A percentile compares a stretch with the other conserved stretches of the same genome.
Conservation (phyloP, 1,140 invertebrate genomes). For the Antheraea mylitta region DNA sequence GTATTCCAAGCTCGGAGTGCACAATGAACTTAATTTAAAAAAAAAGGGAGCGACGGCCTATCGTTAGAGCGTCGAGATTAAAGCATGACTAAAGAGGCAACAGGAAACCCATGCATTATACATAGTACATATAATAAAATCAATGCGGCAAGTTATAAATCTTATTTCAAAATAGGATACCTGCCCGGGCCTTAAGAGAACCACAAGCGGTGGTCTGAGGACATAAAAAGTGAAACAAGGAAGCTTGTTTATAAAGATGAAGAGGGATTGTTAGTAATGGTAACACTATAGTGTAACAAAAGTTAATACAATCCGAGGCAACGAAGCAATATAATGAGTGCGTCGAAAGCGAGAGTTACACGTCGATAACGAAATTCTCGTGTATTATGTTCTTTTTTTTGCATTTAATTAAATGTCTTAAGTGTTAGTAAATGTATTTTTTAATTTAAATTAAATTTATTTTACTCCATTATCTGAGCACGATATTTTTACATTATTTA, state of each 20-base stretch:
- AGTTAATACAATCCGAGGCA: neutral
- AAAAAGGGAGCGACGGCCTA: neutral
- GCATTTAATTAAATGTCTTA: neutral
- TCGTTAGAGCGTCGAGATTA: neutral
- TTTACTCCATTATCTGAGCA: no score
- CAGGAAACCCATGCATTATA: neutral
- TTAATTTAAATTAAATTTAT: no score
- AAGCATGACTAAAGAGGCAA: neutral
- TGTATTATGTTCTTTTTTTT: neutral
- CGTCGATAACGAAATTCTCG: neutral
- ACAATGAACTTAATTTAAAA: neutral
- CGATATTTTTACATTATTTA: no score
- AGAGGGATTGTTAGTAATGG: neutral
- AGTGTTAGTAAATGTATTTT: no score
- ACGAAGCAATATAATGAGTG: neutral
- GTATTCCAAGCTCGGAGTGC: neutral
- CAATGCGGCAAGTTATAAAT: neutral
- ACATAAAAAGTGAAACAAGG: conserved; percentile 2
- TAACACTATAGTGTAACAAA: neutral
- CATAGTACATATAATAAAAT: neutral
- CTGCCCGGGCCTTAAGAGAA: neutral
- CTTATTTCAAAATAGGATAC: conserved; percentile 3
- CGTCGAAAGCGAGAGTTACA: neutral
- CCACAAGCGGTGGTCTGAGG: neutral
- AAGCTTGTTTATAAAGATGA: neutral